Evolutionary conservation across 2,113 vertebrate species (phyloP).

Genomic region (Petaurus breviceps): DNA sequence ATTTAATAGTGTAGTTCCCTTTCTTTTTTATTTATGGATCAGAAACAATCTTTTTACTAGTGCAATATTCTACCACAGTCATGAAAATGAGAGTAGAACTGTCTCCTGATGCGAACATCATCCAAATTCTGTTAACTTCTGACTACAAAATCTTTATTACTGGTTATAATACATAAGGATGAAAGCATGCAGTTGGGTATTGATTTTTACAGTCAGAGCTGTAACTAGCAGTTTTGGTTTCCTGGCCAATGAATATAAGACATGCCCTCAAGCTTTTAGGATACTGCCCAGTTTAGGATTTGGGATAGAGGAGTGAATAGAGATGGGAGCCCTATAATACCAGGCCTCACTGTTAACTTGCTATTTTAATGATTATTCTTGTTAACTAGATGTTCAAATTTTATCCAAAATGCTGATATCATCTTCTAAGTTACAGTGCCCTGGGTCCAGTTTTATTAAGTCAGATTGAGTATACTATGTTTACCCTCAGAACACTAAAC

Average conservation of each 20-base stretch:
- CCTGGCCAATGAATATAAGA: not conserved
- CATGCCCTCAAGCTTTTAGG: not conserved
- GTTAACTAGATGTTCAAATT: not conserved
- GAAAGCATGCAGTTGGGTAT: not conserved
- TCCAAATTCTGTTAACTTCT: not conserved
- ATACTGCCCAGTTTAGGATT: not conserved
- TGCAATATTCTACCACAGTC: not conserved
- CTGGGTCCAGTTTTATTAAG: not conserved
- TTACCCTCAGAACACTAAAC: not conserved
- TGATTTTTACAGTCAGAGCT: not conserved
- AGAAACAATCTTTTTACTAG: slow-evolving; percentile 13
- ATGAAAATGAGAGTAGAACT: slow-evolving; percentile 11
- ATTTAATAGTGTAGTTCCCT: not conserved
- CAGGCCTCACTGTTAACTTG: not conserved
- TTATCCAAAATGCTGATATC: not conserved
- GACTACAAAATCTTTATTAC: not conserved
- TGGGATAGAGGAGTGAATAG: not conserved
- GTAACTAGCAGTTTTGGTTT: not conserved
- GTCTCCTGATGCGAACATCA: not conserved
- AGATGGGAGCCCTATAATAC: not conserved
- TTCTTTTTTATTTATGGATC: not conserved
- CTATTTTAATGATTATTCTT: not conserved
- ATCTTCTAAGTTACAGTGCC: not conserved
- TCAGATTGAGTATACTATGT: not conserved
- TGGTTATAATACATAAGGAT: not conserved